Conservation (phyloP, 2,113 vertebrate genomes). For the Pomatostomus ruficeps region DNA sequence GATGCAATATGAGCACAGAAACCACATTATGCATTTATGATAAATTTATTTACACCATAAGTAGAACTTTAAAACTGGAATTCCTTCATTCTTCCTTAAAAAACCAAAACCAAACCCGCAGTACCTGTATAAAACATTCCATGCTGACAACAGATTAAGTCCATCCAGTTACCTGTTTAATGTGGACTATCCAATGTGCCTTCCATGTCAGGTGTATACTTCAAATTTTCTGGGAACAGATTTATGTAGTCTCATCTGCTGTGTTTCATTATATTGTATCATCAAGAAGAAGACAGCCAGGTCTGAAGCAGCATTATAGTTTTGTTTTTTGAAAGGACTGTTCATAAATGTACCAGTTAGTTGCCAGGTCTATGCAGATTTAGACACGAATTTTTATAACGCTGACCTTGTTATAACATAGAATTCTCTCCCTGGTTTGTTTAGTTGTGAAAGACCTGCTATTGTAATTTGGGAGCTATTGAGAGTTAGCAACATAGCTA, state of each 20-base stretch:
- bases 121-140: background rate
- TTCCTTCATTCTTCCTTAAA: background rate
- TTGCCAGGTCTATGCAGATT: background rate
- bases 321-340: background rate
- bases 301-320: background rate
- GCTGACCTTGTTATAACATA: background rate
- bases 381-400: background rate
- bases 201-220: background rate
- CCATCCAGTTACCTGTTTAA: background rate
- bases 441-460: background rate
- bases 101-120: background rate
- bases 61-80: background rate
- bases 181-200: background rate
- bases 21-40: background rate
- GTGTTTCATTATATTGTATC: background rate
- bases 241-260: background rate
- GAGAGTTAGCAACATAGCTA: background rate
- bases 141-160: background rate
- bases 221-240: background rate
- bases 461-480: background rate
- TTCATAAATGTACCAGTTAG: background rate
- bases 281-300: background rate
- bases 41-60: background rate
- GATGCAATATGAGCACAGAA: background rate
- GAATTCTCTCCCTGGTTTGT: background rate